Percentiles rank a stretch among this genome's conserved stretches.
Evolutionary conservation across 2,797 vertebrate genomes (phyloP).

Genomic region (Pachyuromys duprasi): DNA sequence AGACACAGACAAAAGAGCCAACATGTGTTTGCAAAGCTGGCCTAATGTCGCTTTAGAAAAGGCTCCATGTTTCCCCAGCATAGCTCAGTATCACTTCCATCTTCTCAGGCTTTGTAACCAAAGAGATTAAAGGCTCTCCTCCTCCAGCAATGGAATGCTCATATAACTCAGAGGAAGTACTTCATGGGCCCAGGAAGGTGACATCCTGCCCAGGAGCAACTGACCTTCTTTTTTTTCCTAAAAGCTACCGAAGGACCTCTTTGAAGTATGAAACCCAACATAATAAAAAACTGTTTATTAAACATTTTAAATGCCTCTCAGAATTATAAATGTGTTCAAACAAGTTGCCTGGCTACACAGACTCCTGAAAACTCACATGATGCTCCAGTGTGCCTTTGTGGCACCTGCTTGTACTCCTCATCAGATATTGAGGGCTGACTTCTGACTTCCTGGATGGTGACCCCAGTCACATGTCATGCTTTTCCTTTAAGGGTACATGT

Average conservation of each 20-base stretch:
- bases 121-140: constrained; percentile 41
- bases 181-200: neutral
- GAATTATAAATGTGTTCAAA: neutral
- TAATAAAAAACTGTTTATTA: neutral
- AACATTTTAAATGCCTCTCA: constrained; percentile 55
- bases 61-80: neutral
- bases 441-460: neutral
- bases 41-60: neutral
- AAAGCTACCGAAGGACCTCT: neutral
- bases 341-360: neutral
- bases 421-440: neutral
- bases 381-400: neutral
- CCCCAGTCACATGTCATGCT: too few relatives aligned
- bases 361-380: neutral
- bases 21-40: neutral
- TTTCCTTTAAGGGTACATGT: neutral
- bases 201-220: too few relatives aligned
- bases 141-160: neutral
- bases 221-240: neutral
- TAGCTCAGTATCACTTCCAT: neutral
- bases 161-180: neutral
- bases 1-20: neutral
- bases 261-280: neutral
- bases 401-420: neutral
- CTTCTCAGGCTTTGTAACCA: neutral